Evolutionary conservation across 2,888 invertebrate genomes (phyloP), one percentile per base, ranked within the genome.

Genomic region (Amiota communis): DNA sequence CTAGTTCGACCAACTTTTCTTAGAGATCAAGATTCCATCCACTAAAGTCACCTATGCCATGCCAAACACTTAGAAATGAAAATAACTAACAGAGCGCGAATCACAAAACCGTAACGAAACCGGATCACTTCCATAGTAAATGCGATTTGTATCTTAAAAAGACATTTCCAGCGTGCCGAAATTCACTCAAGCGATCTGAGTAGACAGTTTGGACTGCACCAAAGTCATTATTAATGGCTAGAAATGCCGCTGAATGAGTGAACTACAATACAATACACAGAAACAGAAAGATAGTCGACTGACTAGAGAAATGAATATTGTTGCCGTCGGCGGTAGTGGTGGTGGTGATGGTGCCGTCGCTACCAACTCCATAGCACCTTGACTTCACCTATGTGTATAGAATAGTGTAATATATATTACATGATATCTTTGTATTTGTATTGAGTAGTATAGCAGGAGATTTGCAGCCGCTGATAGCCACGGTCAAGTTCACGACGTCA

Each of bases 401-500:
- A n/a, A n/a, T 20, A 17, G 9, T n/a, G n/a, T n/a, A n/a, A n/a
- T 63, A 36, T 63, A 63, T 63, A 36, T 63, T 46, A 63, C 63
- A 63, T 36, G 63, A 12, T 63, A 36, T 51, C n/a, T n/a, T 51
- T 51, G 53, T 11, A n/a, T 4, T 51, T 51, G 53, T 51, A n/a
- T 11, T 51, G 53, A n/a, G n/a, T n/a, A n/a, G 53, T 51, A 8
- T 8, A 59, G 20, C 46, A 68, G 72, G 74, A 84, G 82, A 83
- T 85, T 82, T 82, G 67, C 75, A 63, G 74, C 72, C 75, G 78
- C 76, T 77, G 88, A 87, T 87, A 87, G 87, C 88, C 86, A 88
- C 86, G 87, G 88, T 88, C 87, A 87, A 87, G 87, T 87, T 87
- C 88, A 87, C 85, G 84, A 79, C 85, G 80, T 51, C 70, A 63